Evolutionary conservation across 1,140 invertebrate genomes (phyloP).

Genomic region (Bombus confusus): DNA sequence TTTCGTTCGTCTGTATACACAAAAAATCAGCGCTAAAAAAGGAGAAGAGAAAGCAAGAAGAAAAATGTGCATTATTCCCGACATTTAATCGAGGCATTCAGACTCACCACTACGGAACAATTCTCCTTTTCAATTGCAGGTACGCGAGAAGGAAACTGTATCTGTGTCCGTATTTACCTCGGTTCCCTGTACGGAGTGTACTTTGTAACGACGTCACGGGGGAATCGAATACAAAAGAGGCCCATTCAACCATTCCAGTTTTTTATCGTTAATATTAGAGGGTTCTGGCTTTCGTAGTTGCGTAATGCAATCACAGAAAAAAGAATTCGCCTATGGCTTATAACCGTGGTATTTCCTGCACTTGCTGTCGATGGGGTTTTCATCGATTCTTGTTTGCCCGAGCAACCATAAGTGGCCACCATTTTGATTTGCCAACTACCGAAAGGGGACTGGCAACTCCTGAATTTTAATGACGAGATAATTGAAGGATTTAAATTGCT

Average conservation of each 20-base stretch:
- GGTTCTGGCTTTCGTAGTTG: background rate
- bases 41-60: background rate
- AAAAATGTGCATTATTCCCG: slow-evolving; percentile 8
- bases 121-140: slow-evolving; percentile 17
- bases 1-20: background rate
- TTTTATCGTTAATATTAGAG: slow-evolving; percentile 23
- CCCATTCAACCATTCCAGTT: background rate
- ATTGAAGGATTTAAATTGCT: background rate
- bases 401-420: background rate
- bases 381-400: background rate
- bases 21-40: background rate
- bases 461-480: background rate
- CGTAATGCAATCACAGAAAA: background rate
- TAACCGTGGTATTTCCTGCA: background rate
- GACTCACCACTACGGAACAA: background rate
- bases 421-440: background rate
- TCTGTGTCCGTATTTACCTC: slow-evolving; percentile 11
- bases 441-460: background rate
- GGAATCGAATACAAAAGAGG: slow-evolving; percentile 4
- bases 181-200: background rate
- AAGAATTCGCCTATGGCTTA: slow-evolving; percentile 7
- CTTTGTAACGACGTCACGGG: background rate
- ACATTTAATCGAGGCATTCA: slow-evolving; percentile 28
- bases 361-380: background rate
- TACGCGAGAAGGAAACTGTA: background rate